A percentile compares a stretch with the other conserved stretches of the same genome.
phyloP scores from a whole-genome alignment of 2,797 vertebrate genomes.

The Huso huso region DNA sequence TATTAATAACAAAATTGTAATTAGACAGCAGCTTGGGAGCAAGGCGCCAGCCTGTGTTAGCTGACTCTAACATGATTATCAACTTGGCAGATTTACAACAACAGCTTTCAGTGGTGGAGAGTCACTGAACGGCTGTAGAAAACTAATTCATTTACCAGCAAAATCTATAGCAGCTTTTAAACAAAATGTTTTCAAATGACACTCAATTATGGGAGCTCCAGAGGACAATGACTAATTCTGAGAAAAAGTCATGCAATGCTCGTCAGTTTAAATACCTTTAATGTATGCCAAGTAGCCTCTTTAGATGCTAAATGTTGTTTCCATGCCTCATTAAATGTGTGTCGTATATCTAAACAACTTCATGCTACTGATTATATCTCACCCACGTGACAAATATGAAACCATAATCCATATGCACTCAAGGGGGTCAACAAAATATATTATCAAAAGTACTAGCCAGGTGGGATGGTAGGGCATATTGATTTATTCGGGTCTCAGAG shows the following conservation, averaged over 20 bases:
- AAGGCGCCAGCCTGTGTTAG: constrained; percentile 61
- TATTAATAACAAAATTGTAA: constrained; percentile 97
- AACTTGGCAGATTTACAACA: constrained; percentile 55
- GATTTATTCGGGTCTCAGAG: constrained; percentile 3
- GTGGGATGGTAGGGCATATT: background rate
- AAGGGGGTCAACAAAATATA: constrained; percentile 4
- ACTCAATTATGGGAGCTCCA: constrained; percentile 32
- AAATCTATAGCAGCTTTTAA: constrained; percentile 31
- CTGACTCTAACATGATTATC: constrained; percentile 73
- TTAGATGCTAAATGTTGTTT: constrained; percentile 11
- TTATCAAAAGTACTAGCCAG: background rate
- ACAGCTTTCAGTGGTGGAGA: constrained; percentile 24
- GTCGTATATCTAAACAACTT: constrained; percentile 6
- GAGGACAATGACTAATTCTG: constrained; percentile 9
- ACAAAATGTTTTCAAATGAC: constrained; percentile 42
- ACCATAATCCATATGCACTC: background rate
- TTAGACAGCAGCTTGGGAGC: constrained; percentile 85
- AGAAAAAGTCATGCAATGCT: constrained; percentile 5
- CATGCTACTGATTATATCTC: background rate
- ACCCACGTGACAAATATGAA: constrained; percentile 2
- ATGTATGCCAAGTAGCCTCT: constrained; percentile 9
- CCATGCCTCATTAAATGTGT: background rate
- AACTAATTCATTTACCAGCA: constrained; percentile 21
- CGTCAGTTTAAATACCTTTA: constrained; percentile 14
- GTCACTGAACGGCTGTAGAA: constrained; percentile 15